Evolutionary conservation across 1,140 invertebrate genomes (phyloP).

Genomic region (Conus ventricosus): DNA sequence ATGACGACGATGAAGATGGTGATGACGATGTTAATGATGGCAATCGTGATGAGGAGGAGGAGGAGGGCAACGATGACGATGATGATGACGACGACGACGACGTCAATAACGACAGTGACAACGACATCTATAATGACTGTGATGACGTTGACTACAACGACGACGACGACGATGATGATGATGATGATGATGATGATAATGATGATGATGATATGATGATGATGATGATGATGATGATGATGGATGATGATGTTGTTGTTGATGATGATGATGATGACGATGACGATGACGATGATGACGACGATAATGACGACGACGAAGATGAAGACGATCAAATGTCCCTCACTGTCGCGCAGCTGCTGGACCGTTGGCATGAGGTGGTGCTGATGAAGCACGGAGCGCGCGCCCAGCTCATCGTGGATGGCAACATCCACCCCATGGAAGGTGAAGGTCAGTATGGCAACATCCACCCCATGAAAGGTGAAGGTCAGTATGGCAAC

Average conservation of each 20-base stretch:
- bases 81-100: no score
- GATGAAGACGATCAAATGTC: neutral
- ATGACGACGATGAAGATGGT: neutral
- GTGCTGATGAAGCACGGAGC: conserved; percentile 35
- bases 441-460: no score
- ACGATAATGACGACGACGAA: conserved; percentile 19
- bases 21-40: neutral
- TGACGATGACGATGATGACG: conserved; percentile 10
- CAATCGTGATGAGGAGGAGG: neutral
- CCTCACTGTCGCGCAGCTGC: neutral
- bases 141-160: no score
- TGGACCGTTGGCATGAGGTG: conserved; percentile 37
- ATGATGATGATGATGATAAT: conserved; percentile 24
- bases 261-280: conserved; percentile 12
- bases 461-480: no score
- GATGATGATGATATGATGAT: conserved; percentile 4
- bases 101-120: no score
- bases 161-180: no score
- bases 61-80: neutral
- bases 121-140: no score
- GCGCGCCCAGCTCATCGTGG: no score
- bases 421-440: no score
- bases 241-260: conserved; percentile 4
- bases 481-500: no score
- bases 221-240: conserved; percentile 18